Base-by-base conservation (phyloP, 2,888 invertebrate species). In the Aporophyla lueneburgensis region DNA sequence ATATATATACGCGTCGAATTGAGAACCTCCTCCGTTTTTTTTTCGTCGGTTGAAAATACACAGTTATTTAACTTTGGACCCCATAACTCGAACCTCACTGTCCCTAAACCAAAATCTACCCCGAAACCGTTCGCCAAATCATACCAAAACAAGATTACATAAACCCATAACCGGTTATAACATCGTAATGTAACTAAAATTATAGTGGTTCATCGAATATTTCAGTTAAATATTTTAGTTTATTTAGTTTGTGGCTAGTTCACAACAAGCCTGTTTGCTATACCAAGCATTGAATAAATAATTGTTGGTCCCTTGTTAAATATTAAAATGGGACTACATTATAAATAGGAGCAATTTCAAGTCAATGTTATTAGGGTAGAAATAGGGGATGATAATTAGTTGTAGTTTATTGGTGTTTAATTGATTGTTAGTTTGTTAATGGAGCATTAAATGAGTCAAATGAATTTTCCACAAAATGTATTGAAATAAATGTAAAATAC, bases 221-320 rank as follows among this genome's bases (percentile, higher is more conserved):
- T 94, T 95, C 93, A 33, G 33, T 33, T 33, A 33, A 33, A 33
- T 33, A 33, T 33, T 33, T 33, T 33, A 33, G 94, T 95, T 94
- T 94, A 93, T 94, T 94, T 93, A 93, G 92, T 90, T 89, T 88
- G 88, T 84, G 89, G 91, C 83, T 91, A 93, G 93, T 94, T 93
- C 92, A 92, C 92, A 93, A 93, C 92, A 85, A 88, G 90, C 88
- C 85, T 91, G 91, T 93, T 94, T 93, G 92, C 90, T 89, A 77
- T 90, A 88, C 89, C 89, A 90, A 91, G 89, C 91, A 92, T 89
- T 96, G 94, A 96, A 96, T 96, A 94, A 96, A 94, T 95, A 94
- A 96, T 94, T 89, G 90, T 90, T 87, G 89, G 92, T 85, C 91
- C 93, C 92, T 93, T 91, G 92, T 93, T 94, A 93, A 94, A 93